Base-by-base conservation (phyloP, 1,140 invertebrate genomes). In the Asbolus verrucosus region DNA sequence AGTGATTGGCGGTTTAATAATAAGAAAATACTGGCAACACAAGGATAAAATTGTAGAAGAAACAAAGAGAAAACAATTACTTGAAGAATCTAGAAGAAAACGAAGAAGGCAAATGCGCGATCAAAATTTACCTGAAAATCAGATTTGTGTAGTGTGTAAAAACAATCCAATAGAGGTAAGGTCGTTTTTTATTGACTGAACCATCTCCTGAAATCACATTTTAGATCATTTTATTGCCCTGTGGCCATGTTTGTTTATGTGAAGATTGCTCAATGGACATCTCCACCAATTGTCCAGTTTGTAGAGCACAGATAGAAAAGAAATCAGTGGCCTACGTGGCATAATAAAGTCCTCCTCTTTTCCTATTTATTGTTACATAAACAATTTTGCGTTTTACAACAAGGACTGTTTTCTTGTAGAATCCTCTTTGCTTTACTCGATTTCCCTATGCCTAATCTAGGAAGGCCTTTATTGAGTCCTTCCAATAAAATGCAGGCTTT, bases 401-500 rank as follows among this genome's bases (percentile, higher is more conserved):
- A 65, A 0, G 36, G 16, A 41, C 39, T 75, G 30, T 75, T 46
- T 33, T 72, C 67, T 43, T 76, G 39, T 38, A 88, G 80, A 82
- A 89, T 84, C 79, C 85, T 85, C 75, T 90, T 88, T 30, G 87
- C 90, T 83, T 93, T 93, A 36, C 90, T 93, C 63, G 88, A 90
- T 82, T 96, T 96, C 4, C 93, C 92, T 50, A 95, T 91, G 1
- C 93, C 94, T 36, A 95, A 82, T 80, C 89, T 92, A 1, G 97
- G 96, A 39, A 95, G 79, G 6, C 97, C 97, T 78, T 92, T 91
- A 81, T 98, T 99, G 0, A 99, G 84, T 6, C 98, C 97, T 86
- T 98, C 95, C 2, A 99, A 83, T 50, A 99, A 84, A 1, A 97
- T 88, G 83, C 98, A 99, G 0, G 98, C 97, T 83, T 99, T 99